phyloP scores from a whole-genome alignment of 2,888 invertebrate species.

The Morpho deidamia region DNA sequence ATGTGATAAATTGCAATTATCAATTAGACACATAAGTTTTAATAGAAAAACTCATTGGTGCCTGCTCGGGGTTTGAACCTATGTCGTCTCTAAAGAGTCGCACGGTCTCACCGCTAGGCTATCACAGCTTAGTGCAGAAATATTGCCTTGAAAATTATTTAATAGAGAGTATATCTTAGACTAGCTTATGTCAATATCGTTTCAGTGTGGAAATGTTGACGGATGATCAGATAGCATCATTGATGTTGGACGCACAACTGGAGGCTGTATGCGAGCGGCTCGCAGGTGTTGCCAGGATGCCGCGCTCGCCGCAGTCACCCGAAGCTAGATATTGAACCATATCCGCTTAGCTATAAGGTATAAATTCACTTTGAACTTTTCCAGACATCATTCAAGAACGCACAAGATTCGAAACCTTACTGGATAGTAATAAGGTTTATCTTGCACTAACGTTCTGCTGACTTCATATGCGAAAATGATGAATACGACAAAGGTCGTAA shows the following conservation, averaged over 20 bases:
- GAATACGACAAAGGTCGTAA: too few species aligned
- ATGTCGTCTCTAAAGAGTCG: too few species aligned
- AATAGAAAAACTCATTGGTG: too few species aligned
- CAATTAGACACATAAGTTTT: too few species aligned
- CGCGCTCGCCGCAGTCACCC: constrained; percentile 38
- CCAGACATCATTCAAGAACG: not conserved
- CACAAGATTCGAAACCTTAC: not conserved
- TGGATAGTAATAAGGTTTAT: not conserved
- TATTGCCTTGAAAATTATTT: too few species aligned
- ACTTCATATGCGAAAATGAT: too few species aligned
- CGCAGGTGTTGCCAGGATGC: constrained; percentile 58
- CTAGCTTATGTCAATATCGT: constrained; percentile 22
- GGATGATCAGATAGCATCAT: constrained; percentile 85
- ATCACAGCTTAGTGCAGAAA: too few species aligned
- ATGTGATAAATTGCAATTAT: too few species aligned
- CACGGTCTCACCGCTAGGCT: too few species aligned
- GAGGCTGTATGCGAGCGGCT: constrained; percentile 84
- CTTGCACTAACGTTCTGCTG: not conserved
- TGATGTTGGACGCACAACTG: constrained; percentile 86
- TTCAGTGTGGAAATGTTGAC: constrained; percentile 86
- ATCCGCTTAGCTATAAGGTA: constrained; percentile 1
- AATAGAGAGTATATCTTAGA: not conserved
- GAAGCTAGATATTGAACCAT: constrained; percentile 26
- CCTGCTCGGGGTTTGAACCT: too few species aligned
- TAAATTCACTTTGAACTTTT: not conserved